Evolutionary conservation across 1,140 invertebrate genomes (phyloP), one percentile per base, ranked within the genome.

Genomic region (Zaprionus africanus): DNA sequence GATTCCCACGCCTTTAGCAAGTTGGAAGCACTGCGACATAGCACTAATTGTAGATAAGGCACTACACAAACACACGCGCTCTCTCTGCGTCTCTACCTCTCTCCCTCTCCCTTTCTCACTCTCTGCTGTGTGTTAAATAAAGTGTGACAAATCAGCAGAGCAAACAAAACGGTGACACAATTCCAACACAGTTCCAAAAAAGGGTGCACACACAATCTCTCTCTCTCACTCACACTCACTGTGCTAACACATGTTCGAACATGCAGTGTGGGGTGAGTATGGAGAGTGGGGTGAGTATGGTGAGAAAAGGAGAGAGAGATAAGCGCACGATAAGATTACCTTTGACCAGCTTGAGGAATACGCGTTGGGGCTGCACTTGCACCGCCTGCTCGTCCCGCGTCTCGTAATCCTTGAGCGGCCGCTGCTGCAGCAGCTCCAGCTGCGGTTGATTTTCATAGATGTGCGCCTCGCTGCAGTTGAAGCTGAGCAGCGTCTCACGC

Each of bases 281-380:
- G 38, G 36, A 63, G 15, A 24, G 28, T 24, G n/a, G 15, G 15
- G 41, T 43, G 15, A 11, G 41, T 41, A 41, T 5, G 38, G 36
- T 9, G 3, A 41, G 3, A 34, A 28, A 38, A 36, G 15, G n/a
- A 22, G 68, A 36, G 31, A 4, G 22, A 7, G 56, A 66, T 73
- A 60, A 69, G 17, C 60, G 9, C n/a, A 31, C 36, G 68, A 73
- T 77, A 68, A 79, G 78, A 79, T 79, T 64, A 46, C 91, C 82
- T 75, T 93, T 93, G 73, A 94, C 92, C 26, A 95, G 88, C 74
- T 93, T 94, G 4, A 96, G 81, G 54, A 88, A 92, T 1, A 95
- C 92, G 56, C 92, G 79, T 76, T 96, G 95, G 6, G 95, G 95
- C 69, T 92, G 93, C 51, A 96, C 92, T 81, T 96, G 95, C 28